Evolutionary conservation across 1,140 invertebrate genomes (phyloP).

Genomic region (Tetranychus urticae): DNA sequence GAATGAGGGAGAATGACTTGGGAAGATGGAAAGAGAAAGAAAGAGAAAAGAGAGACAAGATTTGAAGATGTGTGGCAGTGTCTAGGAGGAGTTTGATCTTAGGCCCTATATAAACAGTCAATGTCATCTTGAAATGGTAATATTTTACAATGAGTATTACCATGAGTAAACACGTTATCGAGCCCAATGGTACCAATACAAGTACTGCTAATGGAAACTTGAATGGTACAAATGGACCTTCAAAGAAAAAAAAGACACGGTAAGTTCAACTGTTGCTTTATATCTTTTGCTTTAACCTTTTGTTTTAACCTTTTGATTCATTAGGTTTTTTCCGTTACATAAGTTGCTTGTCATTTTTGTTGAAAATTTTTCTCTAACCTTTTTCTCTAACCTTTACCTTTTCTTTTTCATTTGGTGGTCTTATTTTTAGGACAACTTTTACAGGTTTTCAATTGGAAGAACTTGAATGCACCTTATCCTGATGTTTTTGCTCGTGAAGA

Average conservation of each 20-base stretch:
- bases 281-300: neutral
- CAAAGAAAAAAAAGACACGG: neutral
- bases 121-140: neutral
- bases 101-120: neutral
- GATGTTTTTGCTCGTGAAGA: constrained; percentile 89
- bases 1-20: too few species aligned
- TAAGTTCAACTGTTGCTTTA: neutral
- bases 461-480: constrained; percentile 77
- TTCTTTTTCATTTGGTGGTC: constrained; percentile 27
- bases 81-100: neutral
- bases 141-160: neutral
- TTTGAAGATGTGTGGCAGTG: neutral
- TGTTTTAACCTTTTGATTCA: neutral
- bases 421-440: constrained; percentile 61
- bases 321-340: too few species aligned
- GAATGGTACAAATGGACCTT: neutral
- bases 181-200: neutral
- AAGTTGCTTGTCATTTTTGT: too few species aligned
- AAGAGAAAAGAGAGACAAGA: neutral
- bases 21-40: neutral
- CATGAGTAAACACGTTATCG: neutral
- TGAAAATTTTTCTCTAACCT: too few species aligned
- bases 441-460: constrained; percentile 86
- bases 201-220: neutral
- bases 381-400: neutral